Conservation (phyloP, 2,888 invertebrate genomes). For the Hanleya hanleyi region DNA sequence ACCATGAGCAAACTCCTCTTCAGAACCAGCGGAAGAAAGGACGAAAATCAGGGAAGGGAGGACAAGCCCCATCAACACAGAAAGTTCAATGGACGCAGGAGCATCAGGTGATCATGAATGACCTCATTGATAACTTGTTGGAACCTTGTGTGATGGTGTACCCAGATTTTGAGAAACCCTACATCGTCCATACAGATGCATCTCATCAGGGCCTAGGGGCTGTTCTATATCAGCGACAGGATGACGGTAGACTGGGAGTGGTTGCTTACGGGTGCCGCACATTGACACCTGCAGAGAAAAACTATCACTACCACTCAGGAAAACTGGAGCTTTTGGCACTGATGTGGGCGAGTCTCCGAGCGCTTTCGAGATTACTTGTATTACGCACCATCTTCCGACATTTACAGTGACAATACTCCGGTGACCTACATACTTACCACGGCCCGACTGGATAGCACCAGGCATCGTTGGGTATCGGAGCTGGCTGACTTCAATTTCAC, state of each 20-base stretch:
- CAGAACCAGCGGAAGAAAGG: not conserved
- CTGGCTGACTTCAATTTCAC: conserved; percentile 16
- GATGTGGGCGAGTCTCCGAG: conserved; percentile 24
- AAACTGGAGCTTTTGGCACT: conserved; percentile 25
- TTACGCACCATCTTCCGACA: conserved; percentile 12
- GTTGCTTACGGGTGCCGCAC: conserved; percentile 21
- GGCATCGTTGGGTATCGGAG: conserved; percentile 14
- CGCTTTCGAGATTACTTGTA: conserved; percentile 25
- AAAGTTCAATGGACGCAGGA: conserved; percentile 1
- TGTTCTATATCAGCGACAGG: conserved; percentile 10
- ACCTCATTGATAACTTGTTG: conserved; percentile 8
- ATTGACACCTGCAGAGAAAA: conserved; percentile 13
- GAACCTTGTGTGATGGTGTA: conserved; percentile 2
- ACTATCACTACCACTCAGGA: conserved; percentile 13
- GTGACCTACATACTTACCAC: conserved; percentile 14
- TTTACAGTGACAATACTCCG: conserved; percentile 22
- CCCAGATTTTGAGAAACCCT: conserved; percentile 7
- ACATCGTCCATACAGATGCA: conserved; percentile 22
- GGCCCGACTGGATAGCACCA: conserved; percentile 14
- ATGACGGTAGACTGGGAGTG: conserved; percentile 14
- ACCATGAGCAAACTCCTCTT: not conserved
- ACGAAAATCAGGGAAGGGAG: not conserved
- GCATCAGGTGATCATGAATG: conserved; percentile 12
- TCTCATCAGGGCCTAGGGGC: conserved; percentile 19
- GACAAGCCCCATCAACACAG: conserved; percentile 4